Base-by-base conservation (phyloP, 2,113 vertebrate species). In the Carassius gibelio region DNA sequence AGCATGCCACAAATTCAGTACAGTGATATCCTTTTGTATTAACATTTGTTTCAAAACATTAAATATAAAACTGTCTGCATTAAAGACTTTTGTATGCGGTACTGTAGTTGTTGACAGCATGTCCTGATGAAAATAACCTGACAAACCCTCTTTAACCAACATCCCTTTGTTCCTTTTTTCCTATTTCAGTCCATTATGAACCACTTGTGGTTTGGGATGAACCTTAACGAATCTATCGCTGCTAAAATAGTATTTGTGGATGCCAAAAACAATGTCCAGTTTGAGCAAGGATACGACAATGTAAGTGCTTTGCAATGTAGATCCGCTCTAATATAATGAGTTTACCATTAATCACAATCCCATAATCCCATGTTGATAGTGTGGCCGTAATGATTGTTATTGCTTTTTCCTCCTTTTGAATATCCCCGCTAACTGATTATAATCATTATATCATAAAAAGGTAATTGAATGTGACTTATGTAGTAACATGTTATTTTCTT, bases 151-250 rank as follows among this genome's bases (percentile, higher is more conserved):
- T 55, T 55, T 55, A 55, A 55, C 0, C 9, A 45, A 30, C 23
- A 34, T 52, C 13, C 15, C 0, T 17, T 57, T 1, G 7, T 34
- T 55, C 30, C 26, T 26, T 26, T 72, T 30, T 82, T 30, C n/a
- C 36, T 85, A 8, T 62, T 34, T 17, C 93, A 98, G 97, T 94
- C 92, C 0, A 93, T 97, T 61, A 93, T 96, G 83, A 97, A 97
- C 90, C 96, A 92, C 81, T 86, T 97, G 74, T 97, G 96, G 96
- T 90, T 97, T 84, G 95, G 95, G 48, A 95, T 93, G 0, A 92
- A 90, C 88, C 91, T 98, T 84, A 85, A 91, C 77, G 89, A 90
- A 0, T 94, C 97, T 34, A 96, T 98, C 30, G 48, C 87, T 9
- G 90, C 88, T 6, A 94, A 87, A 0, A 88, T 96, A 26, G 88